Evolutionary conservation across 2,797 vertebrate species (phyloP).

Genomic region (Hemibagrus guttatus): DNA sequence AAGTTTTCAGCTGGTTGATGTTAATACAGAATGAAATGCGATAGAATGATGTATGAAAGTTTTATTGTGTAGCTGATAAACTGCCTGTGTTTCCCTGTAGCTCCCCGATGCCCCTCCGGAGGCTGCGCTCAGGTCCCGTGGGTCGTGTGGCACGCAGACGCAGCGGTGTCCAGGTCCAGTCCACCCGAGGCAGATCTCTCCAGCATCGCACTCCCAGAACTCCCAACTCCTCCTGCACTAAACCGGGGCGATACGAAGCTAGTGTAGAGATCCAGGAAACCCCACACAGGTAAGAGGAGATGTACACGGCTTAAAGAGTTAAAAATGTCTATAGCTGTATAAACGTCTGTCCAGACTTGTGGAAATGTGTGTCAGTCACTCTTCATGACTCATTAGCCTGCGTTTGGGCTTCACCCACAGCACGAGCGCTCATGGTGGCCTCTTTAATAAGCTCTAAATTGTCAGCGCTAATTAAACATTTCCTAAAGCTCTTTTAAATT

Average conservation of each 20-base stretch:
- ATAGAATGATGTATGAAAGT: neutral
- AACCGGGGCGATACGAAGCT: neutral
- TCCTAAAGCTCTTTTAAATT: neutral
- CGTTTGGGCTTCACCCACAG: neutral
- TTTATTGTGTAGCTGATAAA: neutral
- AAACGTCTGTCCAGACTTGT: neutral
- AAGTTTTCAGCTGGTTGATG: too few species aligned
- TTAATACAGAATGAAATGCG: neutral
- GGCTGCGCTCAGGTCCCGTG: conserved; percentile 47
- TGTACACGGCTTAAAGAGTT: conserved; percentile 11
- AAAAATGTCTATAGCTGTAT: neutral
- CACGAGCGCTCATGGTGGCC: conserved; percentile 8
- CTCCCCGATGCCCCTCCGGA: conserved; percentile 26
- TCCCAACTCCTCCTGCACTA: conserved; percentile 4
- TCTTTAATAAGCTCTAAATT: neutral
- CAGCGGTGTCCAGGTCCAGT: conserved; percentile 35
- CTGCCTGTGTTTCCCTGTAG: conserved; percentile 29
- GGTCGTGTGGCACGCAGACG: conserved; percentile 48
- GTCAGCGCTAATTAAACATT: conserved; percentile 13
- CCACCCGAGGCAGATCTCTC: conserved; percentile 35
- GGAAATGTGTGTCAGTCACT: neutral
- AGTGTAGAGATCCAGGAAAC: conserved; percentile 10
- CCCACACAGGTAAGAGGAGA: conserved; percentile 27
- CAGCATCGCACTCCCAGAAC: neutral
- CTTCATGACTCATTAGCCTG: conserved; percentile 4